These are phyloP conservation scores for Strix uralensis DNA, from an alignment of 2,113 vertebrate species.

Conservation along the genomic window DNA sequence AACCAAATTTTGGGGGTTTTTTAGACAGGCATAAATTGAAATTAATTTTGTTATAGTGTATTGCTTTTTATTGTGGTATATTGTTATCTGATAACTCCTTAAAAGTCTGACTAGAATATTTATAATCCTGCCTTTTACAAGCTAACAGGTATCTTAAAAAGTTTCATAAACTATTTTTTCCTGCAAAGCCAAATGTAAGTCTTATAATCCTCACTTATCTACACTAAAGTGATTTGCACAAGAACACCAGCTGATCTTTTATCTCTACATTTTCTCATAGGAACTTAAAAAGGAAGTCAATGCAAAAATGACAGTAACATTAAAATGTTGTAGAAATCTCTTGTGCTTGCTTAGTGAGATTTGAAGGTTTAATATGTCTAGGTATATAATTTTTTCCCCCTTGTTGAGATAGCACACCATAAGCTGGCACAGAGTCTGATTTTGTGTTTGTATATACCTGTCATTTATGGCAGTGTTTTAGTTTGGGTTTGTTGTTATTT, in stretches of 20 bases:
- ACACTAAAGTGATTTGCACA: background rate
- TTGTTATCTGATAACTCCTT: background rate
- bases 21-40: rapidly evolving
- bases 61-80: background rate
- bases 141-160: background rate
- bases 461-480: background rate
- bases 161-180: background rate
- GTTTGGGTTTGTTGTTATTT: background rate
- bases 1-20: background rate
- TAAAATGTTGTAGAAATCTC: background rate
- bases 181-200: background rate
- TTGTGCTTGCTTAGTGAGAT: background rate
- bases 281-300: background rate
- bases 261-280: background rate
- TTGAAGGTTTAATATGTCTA: background rate
- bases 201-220: background rate
- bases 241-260: background rate
- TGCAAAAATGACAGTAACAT: background rate
- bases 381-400: background rate
- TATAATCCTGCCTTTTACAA: background rate
- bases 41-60: background rate
- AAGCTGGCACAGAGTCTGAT: background rate
- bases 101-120: background rate
- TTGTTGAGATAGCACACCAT: background rate
- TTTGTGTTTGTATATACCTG: background rate